phyloP scores from a whole-genome alignment of 2,888 invertebrate species.

The Eurois occulta region DNA sequence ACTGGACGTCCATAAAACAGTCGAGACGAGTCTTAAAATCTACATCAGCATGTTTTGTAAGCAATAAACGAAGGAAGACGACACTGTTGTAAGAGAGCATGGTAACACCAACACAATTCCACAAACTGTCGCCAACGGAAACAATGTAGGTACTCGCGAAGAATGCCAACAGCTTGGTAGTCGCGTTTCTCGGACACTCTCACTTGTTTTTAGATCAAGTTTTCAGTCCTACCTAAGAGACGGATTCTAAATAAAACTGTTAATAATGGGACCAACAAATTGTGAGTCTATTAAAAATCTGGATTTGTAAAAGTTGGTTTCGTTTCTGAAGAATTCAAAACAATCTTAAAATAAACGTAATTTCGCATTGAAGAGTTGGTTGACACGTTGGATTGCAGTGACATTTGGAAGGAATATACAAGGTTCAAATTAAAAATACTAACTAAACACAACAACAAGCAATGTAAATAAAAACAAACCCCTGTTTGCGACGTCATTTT shows the following conservation, averaged over 20 bases:
- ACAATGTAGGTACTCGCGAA: conserved; percentile 41
- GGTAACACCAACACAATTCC: conserved; percentile 40
- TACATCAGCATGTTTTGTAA: conserved; percentile 3
- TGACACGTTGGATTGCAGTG: conserved; percentile 4
- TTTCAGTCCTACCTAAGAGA: background rate
- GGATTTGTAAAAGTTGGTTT: background rate
- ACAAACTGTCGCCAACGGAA: conserved; percentile 29
- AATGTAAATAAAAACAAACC: conserved; percentile 80
- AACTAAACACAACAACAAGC: conserved; percentile 36
- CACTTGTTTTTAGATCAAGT: conserved; percentile 32
- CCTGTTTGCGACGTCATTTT: conserved; percentile 77
- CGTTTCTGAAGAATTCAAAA: conserved; percentile 1
- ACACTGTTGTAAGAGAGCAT: conserved; percentile 31
- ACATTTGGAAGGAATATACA: background rate
- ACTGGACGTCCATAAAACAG: background rate
- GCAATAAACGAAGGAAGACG: conserved; percentile 35
- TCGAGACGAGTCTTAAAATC: conserved; percentile 6
- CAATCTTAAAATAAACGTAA: background rate
- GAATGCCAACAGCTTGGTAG: conserved; percentile 47
- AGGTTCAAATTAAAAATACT: conserved; percentile 11
- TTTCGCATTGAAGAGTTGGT: conserved; percentile 5
- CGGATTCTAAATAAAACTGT: background rate
- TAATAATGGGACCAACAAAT: background rate
- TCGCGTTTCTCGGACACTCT: conserved; percentile 15
- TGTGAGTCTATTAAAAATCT: background rate